Conservation (phyloP, 2,888 invertebrate genomes). For the Sceliomorpha sp. region DNA sequence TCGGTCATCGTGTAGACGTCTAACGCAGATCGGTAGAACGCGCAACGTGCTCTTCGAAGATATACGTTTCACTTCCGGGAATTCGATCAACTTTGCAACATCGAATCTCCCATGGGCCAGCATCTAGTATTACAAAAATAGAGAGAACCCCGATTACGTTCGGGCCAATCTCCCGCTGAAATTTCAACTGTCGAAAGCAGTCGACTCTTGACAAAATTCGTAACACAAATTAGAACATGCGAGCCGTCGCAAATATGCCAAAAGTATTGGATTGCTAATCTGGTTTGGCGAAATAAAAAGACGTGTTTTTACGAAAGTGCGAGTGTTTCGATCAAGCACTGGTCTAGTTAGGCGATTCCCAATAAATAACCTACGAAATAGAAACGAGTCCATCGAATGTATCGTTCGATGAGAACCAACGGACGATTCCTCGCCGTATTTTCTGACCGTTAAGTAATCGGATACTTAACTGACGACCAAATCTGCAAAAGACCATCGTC, state of each 20-base stretch:
- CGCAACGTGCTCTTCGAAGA: conserved; percentile 14
- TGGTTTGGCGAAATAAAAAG: too few species aligned
- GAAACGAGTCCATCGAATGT: conserved; percentile 51
- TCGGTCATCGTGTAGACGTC: background rate
- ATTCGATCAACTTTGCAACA: conserved; percentile 65
- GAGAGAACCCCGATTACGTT: conserved; percentile 20
- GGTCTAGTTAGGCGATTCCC: conserved; percentile 54
- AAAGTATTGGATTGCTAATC: too few species aligned
- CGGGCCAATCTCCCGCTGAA: conserved; percentile 10
- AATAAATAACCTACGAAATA: conserved; percentile 47
- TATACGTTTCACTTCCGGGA: conserved; percentile 70
- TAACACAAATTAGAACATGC: too few species aligned
- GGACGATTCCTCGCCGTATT: conserved; percentile 50
- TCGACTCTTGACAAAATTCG: too few species aligned
- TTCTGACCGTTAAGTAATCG: conserved; percentile 60
- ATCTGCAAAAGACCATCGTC: conserved; percentile 45
- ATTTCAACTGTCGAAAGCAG: too few species aligned
- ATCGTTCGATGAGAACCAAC: conserved; percentile 55
- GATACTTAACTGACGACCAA: conserved; percentile 57
- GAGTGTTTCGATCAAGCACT: too few species aligned
- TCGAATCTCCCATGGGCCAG: conserved; percentile 36
- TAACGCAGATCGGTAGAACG: background rate
- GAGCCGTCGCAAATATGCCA: too few species aligned
- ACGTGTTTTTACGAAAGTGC: conserved; percentile 29
- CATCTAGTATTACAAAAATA: conserved; percentile 44